Evolutionary conservation across 1,140 invertebrate genomes (phyloP).

Genomic region (Megalonaias nervosa): DNA sequence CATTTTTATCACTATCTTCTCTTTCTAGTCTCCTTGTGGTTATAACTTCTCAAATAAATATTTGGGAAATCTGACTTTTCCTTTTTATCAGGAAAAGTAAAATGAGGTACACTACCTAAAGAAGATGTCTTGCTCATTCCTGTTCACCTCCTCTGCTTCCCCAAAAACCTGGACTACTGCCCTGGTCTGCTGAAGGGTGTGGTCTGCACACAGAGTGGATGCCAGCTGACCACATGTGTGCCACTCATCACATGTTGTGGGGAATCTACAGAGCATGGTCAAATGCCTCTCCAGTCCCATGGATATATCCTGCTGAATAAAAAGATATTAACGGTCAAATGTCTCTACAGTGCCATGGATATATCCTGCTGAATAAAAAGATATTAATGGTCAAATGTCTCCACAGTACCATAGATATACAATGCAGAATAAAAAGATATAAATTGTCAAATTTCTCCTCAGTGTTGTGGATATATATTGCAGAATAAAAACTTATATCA

Average conservation of each 20-base stretch:
- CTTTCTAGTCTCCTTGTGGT: too few species aligned
- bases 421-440: not conserved
- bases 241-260: slow-evolving; percentile 28
- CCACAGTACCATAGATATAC: not conserved
- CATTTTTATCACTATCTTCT: too few species aligned
- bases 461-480: too few species aligned
- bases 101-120: not conserved
- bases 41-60: too few species aligned
- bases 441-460: not conserved
- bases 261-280: slow-evolving; percentile 42
- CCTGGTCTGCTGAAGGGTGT: slow-evolving; percentile 20
- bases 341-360: too few species aligned
- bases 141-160: not conserved
- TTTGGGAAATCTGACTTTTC: too few species aligned
- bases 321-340: too few species aligned
- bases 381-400: not conserved
- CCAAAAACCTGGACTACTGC: slow-evolving; percentile 1
- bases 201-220: slow-evolving; percentile 28
- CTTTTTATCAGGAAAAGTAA: too few species aligned
- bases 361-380: slow-evolving; percentile 1
- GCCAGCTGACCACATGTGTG: slow-evolving; percentile 48
- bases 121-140: not conserved
- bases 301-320: too few species aligned
- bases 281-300: slow-evolving; percentile 22
- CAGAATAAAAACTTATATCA: too few species aligned